Percentiles rank a stretch among this genome's conserved stretches.
phyloP scores from a whole-genome alignment of 2,888 invertebrate species.

The Dexiosoma caninum region DNA sequence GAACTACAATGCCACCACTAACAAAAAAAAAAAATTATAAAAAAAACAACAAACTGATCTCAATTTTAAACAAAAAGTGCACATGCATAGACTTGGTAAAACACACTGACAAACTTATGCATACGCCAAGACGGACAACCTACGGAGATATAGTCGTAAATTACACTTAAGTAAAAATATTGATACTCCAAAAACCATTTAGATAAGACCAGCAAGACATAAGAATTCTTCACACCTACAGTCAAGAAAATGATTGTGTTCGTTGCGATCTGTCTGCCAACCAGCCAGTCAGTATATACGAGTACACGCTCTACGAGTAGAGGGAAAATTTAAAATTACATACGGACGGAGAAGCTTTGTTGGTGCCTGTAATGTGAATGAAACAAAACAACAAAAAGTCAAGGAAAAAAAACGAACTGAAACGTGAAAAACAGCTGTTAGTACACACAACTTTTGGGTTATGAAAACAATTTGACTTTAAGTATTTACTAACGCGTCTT shows the following conservation, averaged over 20 bases:
- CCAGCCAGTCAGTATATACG: neutral
- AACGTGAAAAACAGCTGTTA: slow-evolving; percentile 58
- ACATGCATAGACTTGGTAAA: slow-evolving; percentile 40
- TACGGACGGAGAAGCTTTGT: neutral
- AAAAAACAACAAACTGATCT: slow-evolving; percentile 36
- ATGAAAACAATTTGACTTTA: slow-evolving; percentile 45
- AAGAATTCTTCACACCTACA: slow-evolving; percentile 75
- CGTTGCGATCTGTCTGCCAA: slow-evolving; percentile 29
- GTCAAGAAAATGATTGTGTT: slow-evolving; percentile 51
- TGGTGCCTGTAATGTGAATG: slow-evolving; percentile 1
- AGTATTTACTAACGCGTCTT: slow-evolving; percentile 41
- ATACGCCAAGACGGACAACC: slow-evolving; percentile 40
- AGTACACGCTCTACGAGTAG: slow-evolving; percentile 3
- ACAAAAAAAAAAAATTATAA: neutral
- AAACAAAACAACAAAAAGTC: slow-evolving; percentile 8
- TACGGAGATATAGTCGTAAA: slow-evolving; percentile 63
- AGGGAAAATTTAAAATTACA: slow-evolving; percentile 29
- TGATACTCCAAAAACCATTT: slow-evolving; percentile 77
- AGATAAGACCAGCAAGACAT: slow-evolving; percentile 72
- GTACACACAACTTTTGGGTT: slow-evolving; percentile 33
- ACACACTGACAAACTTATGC: slow-evolving; percentile 2
- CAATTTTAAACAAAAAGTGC: slow-evolving; percentile 45
- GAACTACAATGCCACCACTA: slow-evolving; percentile 1
- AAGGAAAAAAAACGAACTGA: too few species aligned
- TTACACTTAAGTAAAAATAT: slow-evolving; percentile 76